Evolutionary conservation across 2,113 vertebrate genomes (phyloP).

Genomic region (Apaloderma vittatum): DNA sequence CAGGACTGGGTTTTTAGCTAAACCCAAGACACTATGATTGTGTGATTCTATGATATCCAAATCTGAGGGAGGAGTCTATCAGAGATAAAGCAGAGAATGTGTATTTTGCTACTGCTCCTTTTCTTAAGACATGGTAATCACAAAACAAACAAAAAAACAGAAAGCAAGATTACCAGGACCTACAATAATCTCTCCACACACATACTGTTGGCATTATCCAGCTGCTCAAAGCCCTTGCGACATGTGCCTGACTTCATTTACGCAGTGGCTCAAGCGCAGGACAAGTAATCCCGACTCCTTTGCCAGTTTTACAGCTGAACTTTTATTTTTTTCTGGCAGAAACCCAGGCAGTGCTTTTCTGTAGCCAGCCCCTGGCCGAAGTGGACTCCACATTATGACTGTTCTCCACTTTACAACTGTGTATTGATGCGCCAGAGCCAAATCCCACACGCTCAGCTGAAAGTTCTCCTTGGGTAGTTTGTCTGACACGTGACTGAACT

Average conservation of each 20-base stretch:
- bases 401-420: accelerated
- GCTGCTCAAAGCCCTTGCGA: not conserved
- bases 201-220: not conserved
- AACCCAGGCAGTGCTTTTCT: not conserved
- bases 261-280: not conserved
- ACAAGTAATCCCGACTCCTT: not conserved
- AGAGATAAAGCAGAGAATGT: not conserved
- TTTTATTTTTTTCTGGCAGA: not conserved
- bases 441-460: accelerated
- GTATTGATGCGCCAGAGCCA: accelerated
- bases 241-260: not conserved
- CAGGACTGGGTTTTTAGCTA: too few relatives aligned
- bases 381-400: accelerated
- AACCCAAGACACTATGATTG: too few relatives aligned
- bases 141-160: not conserved
- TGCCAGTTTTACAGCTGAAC: accelerated
- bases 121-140: not conserved
- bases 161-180: not conserved
- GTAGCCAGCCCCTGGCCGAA: accelerated
- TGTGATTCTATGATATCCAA: not conserved
- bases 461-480: not conserved
- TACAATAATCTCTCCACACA: not conserved
- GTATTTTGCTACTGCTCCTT: not conserved
- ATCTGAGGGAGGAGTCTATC: not conserved
- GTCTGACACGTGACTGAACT: accelerated